Percentiles rank a stretch among this genome's conserved stretches.
Conservation (phyloP, 2,888 invertebrate genomes). For the Falcaria lacertinaria region DNA sequence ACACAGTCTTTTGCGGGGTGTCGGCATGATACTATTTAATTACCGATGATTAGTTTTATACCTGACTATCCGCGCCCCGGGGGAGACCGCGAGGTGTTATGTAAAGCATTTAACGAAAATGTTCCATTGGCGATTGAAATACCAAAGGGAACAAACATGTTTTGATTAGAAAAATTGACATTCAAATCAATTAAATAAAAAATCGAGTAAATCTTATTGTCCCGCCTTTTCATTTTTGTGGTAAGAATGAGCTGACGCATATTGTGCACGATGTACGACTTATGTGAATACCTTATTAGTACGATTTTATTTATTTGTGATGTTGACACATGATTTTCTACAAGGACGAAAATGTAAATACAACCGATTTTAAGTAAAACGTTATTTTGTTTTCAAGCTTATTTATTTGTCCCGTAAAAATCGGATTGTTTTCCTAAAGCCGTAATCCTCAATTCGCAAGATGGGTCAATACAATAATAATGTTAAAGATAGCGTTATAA, state of each 20-base stretch:
- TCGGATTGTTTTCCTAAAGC: conserved; percentile 13
- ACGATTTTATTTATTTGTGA: conserved; percentile 80
- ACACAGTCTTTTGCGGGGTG: conserved; percentile 49
- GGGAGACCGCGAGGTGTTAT: conserved; percentile 38
- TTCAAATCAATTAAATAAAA: conserved; percentile 61
- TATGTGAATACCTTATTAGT: conserved; percentile 72
- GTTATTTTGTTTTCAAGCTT: conserved; percentile 76
- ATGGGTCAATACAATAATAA: conserved; percentile 15
- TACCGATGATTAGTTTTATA: neutral
- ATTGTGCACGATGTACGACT: conserved; percentile 70
- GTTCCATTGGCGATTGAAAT: conserved; percentile 53
- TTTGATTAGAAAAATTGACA: conserved; percentile 51
- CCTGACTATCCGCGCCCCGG: conserved; percentile 22
- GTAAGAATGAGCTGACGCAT: conserved; percentile 70
- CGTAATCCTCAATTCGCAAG: conserved; percentile 11
- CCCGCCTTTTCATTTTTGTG: conserved; percentile 70
- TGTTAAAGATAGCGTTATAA: conserved; percentile 38
- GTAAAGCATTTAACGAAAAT: conserved; percentile 59
- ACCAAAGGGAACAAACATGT: conserved; percentile 61
- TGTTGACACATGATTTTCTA: conserved; percentile 79
- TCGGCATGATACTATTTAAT: conserved; percentile 29
- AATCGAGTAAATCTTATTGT: conserved; percentile 62
- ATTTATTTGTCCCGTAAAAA: conserved; percentile 60
- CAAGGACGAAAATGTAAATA: conserved; percentile 79
- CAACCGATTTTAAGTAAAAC: conserved; percentile 80